Conservation (phyloP, 2,888 invertebrate species). For the Nephrotoma appendiculata region DNA sequence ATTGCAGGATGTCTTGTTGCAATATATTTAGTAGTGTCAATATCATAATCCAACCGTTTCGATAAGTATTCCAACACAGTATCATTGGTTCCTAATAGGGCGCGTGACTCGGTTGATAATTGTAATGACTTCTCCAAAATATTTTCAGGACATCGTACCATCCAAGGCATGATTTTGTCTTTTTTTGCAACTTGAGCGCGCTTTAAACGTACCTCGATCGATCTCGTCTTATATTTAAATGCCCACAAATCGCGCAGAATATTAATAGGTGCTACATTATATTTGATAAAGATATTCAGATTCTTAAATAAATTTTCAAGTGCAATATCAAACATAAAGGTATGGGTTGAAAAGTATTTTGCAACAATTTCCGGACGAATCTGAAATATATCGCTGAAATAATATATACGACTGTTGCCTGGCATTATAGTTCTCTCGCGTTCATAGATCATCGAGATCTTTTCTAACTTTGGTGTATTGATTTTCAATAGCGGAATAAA, state of each 20-base stretch:
- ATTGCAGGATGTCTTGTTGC: slow-evolving; percentile 38
- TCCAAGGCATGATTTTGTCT: slow-evolving; percentile 46
- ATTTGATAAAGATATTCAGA: slow-evolving; percentile 37
- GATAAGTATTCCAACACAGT: slow-evolving; percentile 39
- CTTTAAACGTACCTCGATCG: slow-evolving; percentile 37
- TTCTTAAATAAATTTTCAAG: slow-evolving; percentile 39
- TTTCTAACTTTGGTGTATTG: slow-evolving; percentile 24
- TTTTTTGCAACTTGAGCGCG: slow-evolving; percentile 35
- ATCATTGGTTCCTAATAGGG: slow-evolving; percentile 36
- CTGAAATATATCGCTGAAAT: slow-evolving; percentile 35
- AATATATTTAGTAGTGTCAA: slow-evolving; percentile 35
- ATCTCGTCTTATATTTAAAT: slow-evolving; percentile 40
- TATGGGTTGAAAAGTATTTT: slow-evolving; percentile 35
- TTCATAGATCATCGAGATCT: slow-evolving; percentile 17
- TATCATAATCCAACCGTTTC: slow-evolving; percentile 35
- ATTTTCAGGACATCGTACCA: slow-evolving; percentile 44
- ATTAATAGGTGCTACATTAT: slow-evolving; percentile 38
- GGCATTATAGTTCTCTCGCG: slow-evolving; percentile 32
- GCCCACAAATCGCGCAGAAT: slow-evolving; percentile 48
- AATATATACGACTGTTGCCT: slow-evolving; percentile 41
- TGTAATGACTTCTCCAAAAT: slow-evolving; percentile 26
- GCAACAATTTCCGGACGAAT: slow-evolving; percentile 34
- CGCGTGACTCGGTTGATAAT: slow-evolving; percentile 26
- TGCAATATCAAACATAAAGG: slow-evolving; percentile 40
- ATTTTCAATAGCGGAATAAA: slow-evolving; percentile 38